These are phyloP conservation scores for Diachasmimorpha longicaudata DNA, from an alignment of 1,140 invertebrate genomes.

Conservation along the genomic window DNA sequence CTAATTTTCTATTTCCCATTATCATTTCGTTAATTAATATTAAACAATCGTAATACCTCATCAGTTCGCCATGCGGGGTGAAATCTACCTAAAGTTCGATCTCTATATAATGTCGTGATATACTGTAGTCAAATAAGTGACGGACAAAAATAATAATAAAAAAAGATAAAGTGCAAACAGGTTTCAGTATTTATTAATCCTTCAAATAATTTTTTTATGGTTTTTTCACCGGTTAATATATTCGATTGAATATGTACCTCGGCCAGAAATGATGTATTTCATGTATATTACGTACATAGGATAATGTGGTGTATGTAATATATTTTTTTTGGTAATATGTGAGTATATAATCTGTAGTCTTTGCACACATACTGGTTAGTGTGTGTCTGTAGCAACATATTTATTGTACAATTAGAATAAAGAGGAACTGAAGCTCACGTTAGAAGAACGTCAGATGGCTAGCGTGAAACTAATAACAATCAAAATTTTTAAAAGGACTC, in stretches of 20 bases:
- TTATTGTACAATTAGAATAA: slow-evolving; percentile 1
- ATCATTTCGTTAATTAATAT: slow-evolving; percentile 7
- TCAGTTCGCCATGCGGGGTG: slow-evolving; percentile 39
- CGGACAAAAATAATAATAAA: slow-evolving; percentile 34
- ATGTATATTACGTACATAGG: too few species aligned
- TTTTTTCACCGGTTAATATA: too few species aligned
- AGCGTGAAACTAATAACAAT: neutral
- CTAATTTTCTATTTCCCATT: neutral
- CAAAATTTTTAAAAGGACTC: neutral
- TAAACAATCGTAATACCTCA: slow-evolving; percentile 20
- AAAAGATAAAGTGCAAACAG: neutral
- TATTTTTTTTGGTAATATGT: too few species aligned
- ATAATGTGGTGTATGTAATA: too few species aligned
- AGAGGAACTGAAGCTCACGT: too few species aligned
- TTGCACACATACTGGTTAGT: neutral
- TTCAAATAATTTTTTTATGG: too few species aligned
- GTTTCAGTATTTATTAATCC: neutral
- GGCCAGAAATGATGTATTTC: too few species aligned
- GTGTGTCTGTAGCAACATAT: neutral
- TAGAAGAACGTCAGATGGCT: neutral
- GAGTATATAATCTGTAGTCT: too few species aligned
- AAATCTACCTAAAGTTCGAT: slow-evolving; percentile 56
- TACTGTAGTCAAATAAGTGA: slow-evolving; percentile 46
- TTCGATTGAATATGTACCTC: too few species aligned
- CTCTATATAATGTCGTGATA: slow-evolving; percentile 55